A percentile compares a stretch with the other conserved stretches of the same genome.
phyloP scores from a whole-genome alignment of 2,113 vertebrate species.

The Microcebus jonahi region DNA sequence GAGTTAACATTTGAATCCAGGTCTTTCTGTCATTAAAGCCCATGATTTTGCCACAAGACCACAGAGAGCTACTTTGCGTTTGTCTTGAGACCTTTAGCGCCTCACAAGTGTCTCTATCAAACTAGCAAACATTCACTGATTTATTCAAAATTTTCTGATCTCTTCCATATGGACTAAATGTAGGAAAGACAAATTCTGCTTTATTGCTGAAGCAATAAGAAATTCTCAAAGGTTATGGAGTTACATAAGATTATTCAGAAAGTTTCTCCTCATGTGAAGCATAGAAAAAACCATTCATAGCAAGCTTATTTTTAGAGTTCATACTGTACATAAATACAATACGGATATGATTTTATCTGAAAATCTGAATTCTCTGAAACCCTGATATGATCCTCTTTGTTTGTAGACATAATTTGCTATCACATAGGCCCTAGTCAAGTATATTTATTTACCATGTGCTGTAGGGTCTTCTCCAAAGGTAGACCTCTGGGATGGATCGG shows the following conservation, averaged over 20 bases:
- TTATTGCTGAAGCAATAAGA: constrained; percentile 63
- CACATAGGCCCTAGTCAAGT: background rate
- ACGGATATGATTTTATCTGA: constrained; percentile 38
- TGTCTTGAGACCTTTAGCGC: background rate
- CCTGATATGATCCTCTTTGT: background rate
- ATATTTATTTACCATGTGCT: constrained; percentile 49
- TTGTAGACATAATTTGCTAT: constrained; percentile 49
- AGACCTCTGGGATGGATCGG: constrained; percentile 7
- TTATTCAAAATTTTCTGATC: constrained; percentile 70
- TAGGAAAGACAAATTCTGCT: constrained; percentile 65
- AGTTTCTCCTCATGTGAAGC: constrained; percentile 53
- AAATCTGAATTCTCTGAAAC: constrained; percentile 49
- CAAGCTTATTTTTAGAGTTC: constrained; percentile 48
- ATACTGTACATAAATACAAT: constrained; percentile 10
- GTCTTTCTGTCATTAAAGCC: constrained; percentile 8
- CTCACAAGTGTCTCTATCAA: constrained; percentile 38
- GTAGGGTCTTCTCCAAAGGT: constrained; percentile 32
- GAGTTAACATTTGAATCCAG: constrained; percentile 29
- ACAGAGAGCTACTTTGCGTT: background rate
- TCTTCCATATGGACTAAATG: constrained; percentile 69
- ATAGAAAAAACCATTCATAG: constrained; percentile 34
- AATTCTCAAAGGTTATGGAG: constrained; percentile 51
- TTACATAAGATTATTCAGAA: constrained; percentile 52
- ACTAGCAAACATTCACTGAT: constrained; percentile 49
- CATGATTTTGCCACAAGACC: background rate